phyloP scores from a whole-genome alignment of 2,113 vertebrate genomes.

The Zapornia atra region DNA sequence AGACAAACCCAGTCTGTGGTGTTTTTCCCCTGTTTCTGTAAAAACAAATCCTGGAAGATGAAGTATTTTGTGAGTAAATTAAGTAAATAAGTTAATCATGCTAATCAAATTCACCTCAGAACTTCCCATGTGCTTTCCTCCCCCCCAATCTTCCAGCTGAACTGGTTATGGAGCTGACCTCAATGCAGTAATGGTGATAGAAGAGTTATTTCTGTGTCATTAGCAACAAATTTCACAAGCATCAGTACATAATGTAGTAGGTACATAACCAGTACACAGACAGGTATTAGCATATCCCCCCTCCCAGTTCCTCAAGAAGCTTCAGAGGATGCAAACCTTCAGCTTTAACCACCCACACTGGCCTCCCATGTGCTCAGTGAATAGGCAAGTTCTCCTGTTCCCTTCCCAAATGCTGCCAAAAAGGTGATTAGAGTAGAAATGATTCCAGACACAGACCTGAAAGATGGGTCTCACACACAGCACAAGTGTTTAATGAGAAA shows the following conservation, averaged over 20 bases:
- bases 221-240: slow-evolving; percentile 1
- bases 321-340: not conserved
- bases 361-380: not conserved
- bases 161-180: slow-evolving; percentile 4
- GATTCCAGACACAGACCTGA: not conserved
- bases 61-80: not conserved
- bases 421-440: not conserved
- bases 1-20: not conserved
- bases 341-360: not conserved
- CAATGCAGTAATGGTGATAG: not conserved
- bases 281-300: not conserved
- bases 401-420: not conserved
- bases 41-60: not conserved
- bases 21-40: not conserved
- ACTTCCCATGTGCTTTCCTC: not conserved
- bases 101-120: not conserved
- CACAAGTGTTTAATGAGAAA: not conserved
- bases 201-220: slow-evolving; percentile 35
- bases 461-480: not conserved
- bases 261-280: not conserved
- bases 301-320: not conserved
- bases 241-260: not conserved
- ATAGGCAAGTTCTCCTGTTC: not conserved
- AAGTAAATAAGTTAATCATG: not conserved
- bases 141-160: not conserved